These are phyloP conservation scores for Picathartes gymnocephalus DNA, from an alignment of 2,113 vertebrate genomes.

Conservation along the genomic window DNA sequence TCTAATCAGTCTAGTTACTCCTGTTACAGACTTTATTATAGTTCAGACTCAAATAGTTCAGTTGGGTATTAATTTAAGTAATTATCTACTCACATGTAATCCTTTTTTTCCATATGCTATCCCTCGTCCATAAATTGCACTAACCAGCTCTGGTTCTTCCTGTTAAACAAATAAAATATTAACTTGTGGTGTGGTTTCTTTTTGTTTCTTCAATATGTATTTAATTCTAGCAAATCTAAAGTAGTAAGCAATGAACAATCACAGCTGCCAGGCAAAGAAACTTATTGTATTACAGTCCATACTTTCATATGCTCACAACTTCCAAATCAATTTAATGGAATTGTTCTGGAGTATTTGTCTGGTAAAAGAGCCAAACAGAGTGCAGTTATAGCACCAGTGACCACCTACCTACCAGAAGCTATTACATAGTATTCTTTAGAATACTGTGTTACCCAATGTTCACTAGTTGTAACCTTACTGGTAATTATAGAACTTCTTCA, in stretches of 20 bases:
- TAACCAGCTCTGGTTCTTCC: slow-evolving; percentile 94
- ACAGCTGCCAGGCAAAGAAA: background rate
- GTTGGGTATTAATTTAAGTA: background rate
- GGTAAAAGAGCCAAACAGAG: background rate
- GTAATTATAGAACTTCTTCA: background rate
- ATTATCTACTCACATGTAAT: slow-evolving; percentile 82
- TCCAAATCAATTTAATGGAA: background rate
- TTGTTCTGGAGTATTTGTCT: background rate
- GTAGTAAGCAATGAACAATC: background rate
- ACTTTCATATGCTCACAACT: background rate
- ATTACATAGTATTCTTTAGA: background rate
- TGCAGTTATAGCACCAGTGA: background rate
- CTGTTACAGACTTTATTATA: background rate
- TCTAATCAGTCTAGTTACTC: background rate
- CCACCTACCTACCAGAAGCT: background rate
- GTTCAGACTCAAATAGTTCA: background rate
- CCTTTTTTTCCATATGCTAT: slow-evolving; percentile 97
- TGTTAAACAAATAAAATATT: slow-evolving; percentile 63
- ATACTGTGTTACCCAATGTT: background rate
- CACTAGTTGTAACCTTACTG: background rate
- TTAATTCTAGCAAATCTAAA: background rate
- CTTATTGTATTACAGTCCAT: background rate
- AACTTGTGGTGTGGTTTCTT: background rate
- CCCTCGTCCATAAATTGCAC: slow-evolving; percentile 95
- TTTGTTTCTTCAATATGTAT: background rate